Evolutionary conservation across 2,888 invertebrate species (phyloP).

Genomic region (Colletes collaris): DNA sequence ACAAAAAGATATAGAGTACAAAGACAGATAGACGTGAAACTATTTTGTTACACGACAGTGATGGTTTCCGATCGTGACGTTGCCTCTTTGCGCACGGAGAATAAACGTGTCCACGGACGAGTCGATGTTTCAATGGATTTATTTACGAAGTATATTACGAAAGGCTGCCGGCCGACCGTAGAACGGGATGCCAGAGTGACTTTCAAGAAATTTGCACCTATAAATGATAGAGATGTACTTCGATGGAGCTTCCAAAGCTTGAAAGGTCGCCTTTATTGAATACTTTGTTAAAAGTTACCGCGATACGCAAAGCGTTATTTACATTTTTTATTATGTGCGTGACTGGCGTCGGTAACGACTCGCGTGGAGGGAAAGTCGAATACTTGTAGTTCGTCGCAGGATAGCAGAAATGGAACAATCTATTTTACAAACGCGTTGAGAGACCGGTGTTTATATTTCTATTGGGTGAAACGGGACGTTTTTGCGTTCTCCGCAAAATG

Average conservation of each 20-base stretch:
- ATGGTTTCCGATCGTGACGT: not conserved
- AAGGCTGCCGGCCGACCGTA: constrained; percentile 23
- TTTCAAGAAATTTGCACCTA: not conserved
- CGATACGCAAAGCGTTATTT: constrained; percentile 24
- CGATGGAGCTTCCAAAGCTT: constrained; percentile 32
- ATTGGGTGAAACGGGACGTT: not conserved
- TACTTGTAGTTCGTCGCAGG: not conserved
- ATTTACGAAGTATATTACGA: not conserved
- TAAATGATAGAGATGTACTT: constrained; percentile 5
- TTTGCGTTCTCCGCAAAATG: too few species aligned
- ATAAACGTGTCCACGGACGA: not conserved
- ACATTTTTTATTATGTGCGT: constrained; percentile 41
- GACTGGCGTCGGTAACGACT: constrained; percentile 41
- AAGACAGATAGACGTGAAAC: constrained; percentile 27
- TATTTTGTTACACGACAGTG: constrained; percentile 39
- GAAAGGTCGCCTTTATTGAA: constrained; percentile 21
- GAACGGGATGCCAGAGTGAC: constrained; percentile 19
- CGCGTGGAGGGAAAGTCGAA: not conserved
- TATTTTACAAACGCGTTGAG: constrained; percentile 9
- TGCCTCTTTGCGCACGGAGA: not conserved
- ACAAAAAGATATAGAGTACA: constrained; percentile 31
- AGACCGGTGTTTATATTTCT: constrained; percentile 29
- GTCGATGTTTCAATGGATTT: not conserved
- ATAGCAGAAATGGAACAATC: constrained; percentile 13
- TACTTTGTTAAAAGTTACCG: constrained; percentile 40